Evolutionary conservation across 2,797 vertebrate genomes (phyloP).

Genomic region (Pangasius mekongensis): DNA sequence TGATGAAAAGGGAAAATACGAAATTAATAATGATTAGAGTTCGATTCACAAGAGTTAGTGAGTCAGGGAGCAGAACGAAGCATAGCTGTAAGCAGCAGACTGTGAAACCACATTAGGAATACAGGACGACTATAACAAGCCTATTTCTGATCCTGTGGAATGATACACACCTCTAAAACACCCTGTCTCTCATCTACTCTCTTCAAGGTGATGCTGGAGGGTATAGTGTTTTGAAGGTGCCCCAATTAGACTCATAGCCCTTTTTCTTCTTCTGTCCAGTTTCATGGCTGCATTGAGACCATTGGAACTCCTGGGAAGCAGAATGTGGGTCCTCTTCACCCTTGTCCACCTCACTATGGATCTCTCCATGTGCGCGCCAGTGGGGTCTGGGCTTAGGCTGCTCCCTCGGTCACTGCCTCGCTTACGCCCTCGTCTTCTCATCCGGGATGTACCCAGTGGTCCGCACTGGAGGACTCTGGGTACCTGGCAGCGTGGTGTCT

Average conservation of each 20-base stretch:
- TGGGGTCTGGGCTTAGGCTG: conserved; percentile 74
- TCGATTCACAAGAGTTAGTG: conserved; percentile 60
- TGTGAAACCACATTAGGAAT: conserved; percentile 55
- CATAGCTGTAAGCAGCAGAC: conserved; percentile 45
- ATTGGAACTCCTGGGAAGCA: conserved; percentile 74
- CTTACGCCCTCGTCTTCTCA: conserved; percentile 69
- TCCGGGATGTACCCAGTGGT: conserved; percentile 72
- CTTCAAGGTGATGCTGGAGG: conserved; percentile 37
- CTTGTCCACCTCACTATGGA: conserved; percentile 82
- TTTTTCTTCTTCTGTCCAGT: conserved; percentile 66
- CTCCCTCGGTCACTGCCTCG: conserved; percentile 71
- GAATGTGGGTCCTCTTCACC: conserved; percentile 81
- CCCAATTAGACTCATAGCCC: conserved; percentile 37
- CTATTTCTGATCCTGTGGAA: conserved; percentile 5
- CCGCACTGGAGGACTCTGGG: conserved; percentile 76
- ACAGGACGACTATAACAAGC: conserved; percentile 19
- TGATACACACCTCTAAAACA: conserved; percentile 14
- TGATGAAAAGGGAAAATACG: not conserved
- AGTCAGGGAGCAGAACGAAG: conserved; percentile 58
- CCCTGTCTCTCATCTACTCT: not conserved
- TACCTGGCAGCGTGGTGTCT: conserved; percentile 68
- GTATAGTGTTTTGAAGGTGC: conserved; percentile 25
- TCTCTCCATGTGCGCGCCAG: conserved; percentile 77
- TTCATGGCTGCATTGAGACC: conserved; percentile 72
- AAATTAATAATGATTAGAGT: conserved; percentile 64